These are phyloP conservation scores for Margarornis squamiger DNA, from an alignment of 2,797 vertebrate genomes.

Conservation along the genomic window DNA sequence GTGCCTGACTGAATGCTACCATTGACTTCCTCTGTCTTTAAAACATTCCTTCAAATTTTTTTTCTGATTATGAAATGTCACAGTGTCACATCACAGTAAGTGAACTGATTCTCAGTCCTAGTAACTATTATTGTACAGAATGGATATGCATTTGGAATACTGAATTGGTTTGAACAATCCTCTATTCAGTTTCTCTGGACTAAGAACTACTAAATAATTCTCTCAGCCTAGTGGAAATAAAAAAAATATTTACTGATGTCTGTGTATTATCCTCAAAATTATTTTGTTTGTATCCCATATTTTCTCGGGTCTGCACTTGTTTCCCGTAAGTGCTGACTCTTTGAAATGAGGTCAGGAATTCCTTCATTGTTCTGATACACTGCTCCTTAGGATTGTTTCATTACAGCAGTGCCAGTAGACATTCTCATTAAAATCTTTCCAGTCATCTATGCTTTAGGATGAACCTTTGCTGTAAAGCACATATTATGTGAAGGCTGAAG, in stretches of 20 bases:
- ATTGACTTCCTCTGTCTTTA: background rate
- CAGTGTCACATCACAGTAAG: background rate
- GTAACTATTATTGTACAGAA: background rate
- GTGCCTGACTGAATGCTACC: background rate
- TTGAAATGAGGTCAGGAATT: background rate
- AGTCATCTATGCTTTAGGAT: background rate
- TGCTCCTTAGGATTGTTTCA: background rate
- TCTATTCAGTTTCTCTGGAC: background rate
- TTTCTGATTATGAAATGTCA: background rate
- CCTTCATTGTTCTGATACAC: background rate
- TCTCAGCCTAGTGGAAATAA: background rate
- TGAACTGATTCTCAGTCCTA: background rate
- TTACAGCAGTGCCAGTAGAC: background rate
- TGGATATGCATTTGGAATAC: background rate
- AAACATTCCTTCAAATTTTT: background rate
- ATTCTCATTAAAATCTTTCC: background rate
- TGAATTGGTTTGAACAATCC: background rate
- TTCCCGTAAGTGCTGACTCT: background rate
- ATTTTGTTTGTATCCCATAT: background rate
- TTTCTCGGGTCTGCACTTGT: background rate
- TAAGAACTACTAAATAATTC: background rate
- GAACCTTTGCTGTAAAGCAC: background rate
- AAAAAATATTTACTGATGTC: background rate
- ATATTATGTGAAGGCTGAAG: background rate
- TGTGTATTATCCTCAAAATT: background rate